Evolutionary conservation across 2,888 invertebrate species (phyloP), one percentile per base, ranked within the genome.

Genomic region (Agrochola circellaris): DNA sequence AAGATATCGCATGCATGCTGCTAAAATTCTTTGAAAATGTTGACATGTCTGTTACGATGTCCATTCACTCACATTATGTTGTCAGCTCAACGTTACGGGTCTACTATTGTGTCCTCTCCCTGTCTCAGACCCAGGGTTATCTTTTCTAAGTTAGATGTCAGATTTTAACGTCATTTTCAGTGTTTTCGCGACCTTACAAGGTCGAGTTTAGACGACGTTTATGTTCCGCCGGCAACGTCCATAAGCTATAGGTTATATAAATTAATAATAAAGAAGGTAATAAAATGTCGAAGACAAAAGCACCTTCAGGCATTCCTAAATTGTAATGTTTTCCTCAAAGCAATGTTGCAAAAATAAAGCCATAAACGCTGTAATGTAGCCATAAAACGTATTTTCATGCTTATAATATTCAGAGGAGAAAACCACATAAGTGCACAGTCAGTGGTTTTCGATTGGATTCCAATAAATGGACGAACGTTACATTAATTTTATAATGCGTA

Each of bases 311-410:
- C 70, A 72, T 73, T 69, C 73, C 68, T 48, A 74, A 86, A 85
- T 87, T 79, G 76, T 79, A 77, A 82, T 82, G 76, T 80, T 80
- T 65, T 38, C 51, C 72, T 73, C 75, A 84, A 88, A 87, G 77
- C 77, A 83, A 77, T 83, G 87, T 78, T 79, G 80, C 75, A 82
- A 81, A 85, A 83, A 88, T 88, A 82, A 85, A 82, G 87, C 83
- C 62, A 82, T 88, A 89, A 89, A 89, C 73, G 38, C 77, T 54
- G 60, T 89, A 81, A 88, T 84, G 83, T 81, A 82, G 79, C 71
- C 73, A 87, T 89, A 85, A 89, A 88, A 81, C 74, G 82, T 85
- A 87, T 85, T 78, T 79, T 84, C 78, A 79, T 83, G 87, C 80
- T 82, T 79, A 77, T 76, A 83, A 81, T 89, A 81, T 87, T 81